Evolutionary conservation across 2,888 invertebrate species (phyloP).

Genomic region (Ommatoiulus sabulosus): DNA sequence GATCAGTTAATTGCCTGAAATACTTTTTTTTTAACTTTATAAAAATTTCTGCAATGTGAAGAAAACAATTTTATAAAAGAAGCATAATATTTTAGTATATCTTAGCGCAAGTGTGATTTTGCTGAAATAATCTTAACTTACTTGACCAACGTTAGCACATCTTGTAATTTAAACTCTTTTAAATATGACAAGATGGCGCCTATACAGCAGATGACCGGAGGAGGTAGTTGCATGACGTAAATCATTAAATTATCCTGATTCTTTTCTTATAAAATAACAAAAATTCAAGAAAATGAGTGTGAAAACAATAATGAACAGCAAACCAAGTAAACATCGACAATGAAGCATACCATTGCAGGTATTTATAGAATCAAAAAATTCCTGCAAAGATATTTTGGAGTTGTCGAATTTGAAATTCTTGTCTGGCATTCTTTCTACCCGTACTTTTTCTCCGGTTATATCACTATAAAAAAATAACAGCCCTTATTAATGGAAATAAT

Average conservation of each 20-base stretch:
- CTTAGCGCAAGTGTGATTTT: neutral
- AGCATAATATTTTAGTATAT: neutral
- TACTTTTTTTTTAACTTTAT: neutral
- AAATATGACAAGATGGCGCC: conserved; percentile 45
- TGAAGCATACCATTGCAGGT: neutral
- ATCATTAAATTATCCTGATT: conserved; percentile 9
- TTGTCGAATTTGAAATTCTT: conserved; percentile 47
- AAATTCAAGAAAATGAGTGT: neutral
- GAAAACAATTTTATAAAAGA: no score
- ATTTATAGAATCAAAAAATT: neutral
- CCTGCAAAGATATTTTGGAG: neutral
- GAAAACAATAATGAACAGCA: neutral
- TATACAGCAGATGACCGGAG: conserved; percentile 52
- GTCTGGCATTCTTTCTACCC: conserved; percentile 26
- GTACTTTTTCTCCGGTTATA: neutral
- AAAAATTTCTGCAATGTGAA: neutral
- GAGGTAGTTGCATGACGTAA: conserved; percentile 37
- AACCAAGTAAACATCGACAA: neutral
- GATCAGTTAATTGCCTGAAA: neutral
- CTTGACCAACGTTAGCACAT: conserved; percentile 47
- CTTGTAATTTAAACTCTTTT: conserved; percentile 54
- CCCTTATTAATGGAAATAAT: no score
- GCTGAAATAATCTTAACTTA: neutral
- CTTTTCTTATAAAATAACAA: neutral
- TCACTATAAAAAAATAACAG: neutral